Base-by-base conservation (phyloP, 2,888 invertebrate genomes). In the Dendrolimus houi region DNA sequence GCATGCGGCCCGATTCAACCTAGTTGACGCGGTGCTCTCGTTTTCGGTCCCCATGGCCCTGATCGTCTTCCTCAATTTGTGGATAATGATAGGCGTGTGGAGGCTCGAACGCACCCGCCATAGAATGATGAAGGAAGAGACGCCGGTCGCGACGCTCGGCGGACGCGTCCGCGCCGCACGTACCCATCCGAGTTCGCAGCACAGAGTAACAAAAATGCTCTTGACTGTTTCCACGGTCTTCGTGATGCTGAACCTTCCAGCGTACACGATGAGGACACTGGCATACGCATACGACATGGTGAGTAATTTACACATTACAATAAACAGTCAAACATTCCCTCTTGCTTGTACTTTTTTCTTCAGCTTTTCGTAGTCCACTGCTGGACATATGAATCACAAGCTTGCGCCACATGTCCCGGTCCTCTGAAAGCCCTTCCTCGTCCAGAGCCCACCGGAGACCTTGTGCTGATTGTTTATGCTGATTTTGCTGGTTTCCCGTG, bases 161-260 rank as follows among this genome's bases (percentile, higher is more conserved):
- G 53, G 56, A 40, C 42, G 54, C 55, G 8, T 59, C 68, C n/a
- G 58, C 79, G 59, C 74, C 80, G 59, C 75, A 81, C 14, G 40
- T 29, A 9, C 40, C 10, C 52, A 9, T 8, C 85, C 83, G 57
- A 87, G 87, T 55, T 92, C 93, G 0, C 95, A 95, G 73, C 91
- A 93, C 29, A 94, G 94, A 71, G 92, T 96, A 62, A 97, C 96
- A 52, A 94, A 95, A 73, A 96, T 96, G 95, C 87, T 97, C 58
- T 92, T 97, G 41, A 90, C 96, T 57, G 96, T 97, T 0, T 96
- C 96, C 1, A 93, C 94, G 0, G 95, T 95, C 0, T 97, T 95
- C 79, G 92, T 97, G 9, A 87, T 94, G 54, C 91, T 97, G 56
- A 96, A 96, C 81, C 76, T 96, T 59, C 96, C 96, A 0, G 94